Evolutionary conservation across 2,888 invertebrate species (phyloP), one percentile per base, ranked within the genome.

Genomic region (Pilophorus perplexus): DNA sequence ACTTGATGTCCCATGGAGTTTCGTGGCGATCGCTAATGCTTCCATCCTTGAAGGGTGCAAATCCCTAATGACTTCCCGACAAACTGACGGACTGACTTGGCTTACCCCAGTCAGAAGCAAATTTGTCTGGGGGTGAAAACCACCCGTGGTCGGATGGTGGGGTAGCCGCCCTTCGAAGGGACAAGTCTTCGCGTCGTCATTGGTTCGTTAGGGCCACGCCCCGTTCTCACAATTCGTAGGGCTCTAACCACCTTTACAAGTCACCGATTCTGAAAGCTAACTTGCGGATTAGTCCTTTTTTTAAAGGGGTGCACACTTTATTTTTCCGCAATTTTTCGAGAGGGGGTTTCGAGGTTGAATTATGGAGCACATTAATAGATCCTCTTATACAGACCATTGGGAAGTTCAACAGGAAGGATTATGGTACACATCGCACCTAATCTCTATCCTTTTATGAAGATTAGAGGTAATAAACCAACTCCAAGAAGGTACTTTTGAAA

Each of bases 21-120:
- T 62, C 5, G 62, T 25, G 14, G 62, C 62, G 40, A 62, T 62
- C 46, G 62, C 62, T 37, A 62, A 37, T 5, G 62, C 62, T 62
- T 62, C 62, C 62, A 62, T 62, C 62, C 38, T 48, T 33, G 48
- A 44, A 46, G 28, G 48, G 46, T 62, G 44, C 22, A 20, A 62
- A 62, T 62, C 62, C 46, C 62, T 46, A 46, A 62, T 62, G 62
- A 62, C 62, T 62, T 62, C 62, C 62, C 62, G 62, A 62, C 62
- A 5, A 48, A 62, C 44, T 59, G 59, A 42, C 59, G 44, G 59
- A 59, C 59, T 62, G 62, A 62, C 62, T 62, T 62, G 37, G 62
- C 62, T 46, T 59, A 59, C 59, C 44, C 25, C 46, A 62, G 62
- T 62, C 62, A 62, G 48, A 44, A 62, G 48, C 46, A 33, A 62